Base-by-base conservation (phyloP, 2,888 invertebrate genomes). In the Tuta absoluta region DNA sequence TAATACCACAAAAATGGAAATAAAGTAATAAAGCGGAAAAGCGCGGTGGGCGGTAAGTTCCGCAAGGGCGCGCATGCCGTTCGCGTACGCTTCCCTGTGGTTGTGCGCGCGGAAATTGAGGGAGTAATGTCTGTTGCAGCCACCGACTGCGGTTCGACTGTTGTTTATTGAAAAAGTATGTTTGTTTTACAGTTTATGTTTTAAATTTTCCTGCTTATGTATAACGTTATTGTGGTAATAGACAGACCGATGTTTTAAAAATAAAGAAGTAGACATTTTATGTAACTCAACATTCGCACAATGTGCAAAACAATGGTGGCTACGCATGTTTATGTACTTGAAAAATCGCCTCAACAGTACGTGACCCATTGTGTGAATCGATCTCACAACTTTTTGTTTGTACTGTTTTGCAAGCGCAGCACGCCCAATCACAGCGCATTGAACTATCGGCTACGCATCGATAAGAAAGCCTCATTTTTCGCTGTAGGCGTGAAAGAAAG, bases 401-500 rank as follows among this genome's bases (percentile, higher is more conserved):
- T 17, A 33, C 8, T 56, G 56, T 61, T 61, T 61, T 62, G 62
- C 62, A 62, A 62, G 49, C 48, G n/a, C 33, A 60, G 33, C 61
- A 49, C 33, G 48, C 60, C 63, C 63, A 63, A 66, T 63, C 66
- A 57, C 23, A 49, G 70, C 72, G 72, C 70, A 73, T 77, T 75
- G 75, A 77, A 74, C 70, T 74, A 77, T 77, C 74, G 74, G 72
- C 72, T 33, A 60, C 57, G 69, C 70, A 73, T 79, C 76, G 78
- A 81, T 82, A 84, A 80, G 85, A 86, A 86, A 90, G 84, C 80
- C 73, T 68, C 17, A 77, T 79, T 84, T 84, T 85, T 83, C 75
- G 78, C 76, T 69, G 68, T 68, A 75, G 67, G 84, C 80, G 79
- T 80, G 81, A 89, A 82, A 82, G 85, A 84, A 86, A 87, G 85